Percentiles rank a stretch among this genome's conserved stretches.
These are phyloP conservation scores for Dasysyrphus albostriatus DNA, from an alignment of 2,888 invertebrate species.

Conservation along the genomic window DNA sequence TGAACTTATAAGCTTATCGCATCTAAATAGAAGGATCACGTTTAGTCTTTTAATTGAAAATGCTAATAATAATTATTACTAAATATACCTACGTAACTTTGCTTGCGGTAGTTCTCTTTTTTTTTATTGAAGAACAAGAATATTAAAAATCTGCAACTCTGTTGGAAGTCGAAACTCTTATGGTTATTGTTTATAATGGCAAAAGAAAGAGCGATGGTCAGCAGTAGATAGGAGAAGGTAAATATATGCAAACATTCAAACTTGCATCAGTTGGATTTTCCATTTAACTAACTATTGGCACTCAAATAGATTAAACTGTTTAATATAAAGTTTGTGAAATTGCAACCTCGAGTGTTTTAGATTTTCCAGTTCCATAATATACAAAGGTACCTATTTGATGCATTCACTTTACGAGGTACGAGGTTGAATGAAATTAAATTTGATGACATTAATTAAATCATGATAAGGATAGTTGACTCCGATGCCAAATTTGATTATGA, in stretches of 20 bases:
- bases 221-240: background rate
- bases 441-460: background rate
- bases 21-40: background rate
- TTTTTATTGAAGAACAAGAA: slow-evolving; percentile 1
- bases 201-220: background rate
- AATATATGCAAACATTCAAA: background rate
- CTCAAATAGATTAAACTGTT: background rate
- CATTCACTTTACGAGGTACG: background rate
- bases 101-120: background rate
- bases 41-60: slow-evolving; percentile 6
- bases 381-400: background rate
- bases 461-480: background rate
- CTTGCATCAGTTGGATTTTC: background rate
- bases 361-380: background rate
- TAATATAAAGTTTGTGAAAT: background rate
- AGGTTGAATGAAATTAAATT: background rate
- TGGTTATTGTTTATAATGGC: background rate
- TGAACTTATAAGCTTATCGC: background rate
- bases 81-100: background rate
- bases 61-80: background rate
- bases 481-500: background rate
- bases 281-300: background rate
- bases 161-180: background rate
- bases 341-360: background rate
- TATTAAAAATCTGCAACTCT: slow-evolving; percentile 16